A percentile compares a stretch with the other conserved stretches of the same genome.
Conservation (phyloP, 2,888 invertebrate species). For the Xylota segnis region DNA sequence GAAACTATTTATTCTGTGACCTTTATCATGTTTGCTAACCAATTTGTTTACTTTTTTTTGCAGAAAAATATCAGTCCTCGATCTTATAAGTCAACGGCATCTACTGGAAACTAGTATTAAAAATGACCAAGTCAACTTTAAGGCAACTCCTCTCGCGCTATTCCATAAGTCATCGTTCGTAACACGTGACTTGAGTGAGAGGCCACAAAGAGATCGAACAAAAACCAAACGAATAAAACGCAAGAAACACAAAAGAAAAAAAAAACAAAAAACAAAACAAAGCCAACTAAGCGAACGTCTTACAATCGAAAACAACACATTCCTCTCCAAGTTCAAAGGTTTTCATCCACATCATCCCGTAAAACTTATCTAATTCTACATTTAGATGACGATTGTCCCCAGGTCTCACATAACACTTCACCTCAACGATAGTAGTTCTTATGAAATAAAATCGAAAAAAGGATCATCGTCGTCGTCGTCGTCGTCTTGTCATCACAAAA, state of each 20-base stretch:
- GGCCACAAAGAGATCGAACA: slow-evolving; percentile 18
- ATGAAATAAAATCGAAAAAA: slow-evolving; percentile 37
- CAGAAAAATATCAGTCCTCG: slow-evolving; percentile 34
- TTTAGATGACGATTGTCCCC: slow-evolving; percentile 20
- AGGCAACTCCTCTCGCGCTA: slow-evolving; percentile 47
- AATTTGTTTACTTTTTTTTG: slow-evolving; percentile 28
- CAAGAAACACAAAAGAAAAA: slow-evolving; percentile 4
- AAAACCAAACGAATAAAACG: slow-evolving; percentile 21
- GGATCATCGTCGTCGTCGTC: slow-evolving; percentile 24
- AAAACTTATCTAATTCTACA: background rate
- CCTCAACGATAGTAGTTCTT: slow-evolving; percentile 28
- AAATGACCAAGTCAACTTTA: slow-evolving; percentile 58
- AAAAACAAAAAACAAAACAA: slow-evolving; percentile 8
- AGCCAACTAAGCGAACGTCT: background rate
- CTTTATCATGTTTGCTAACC: background rate
- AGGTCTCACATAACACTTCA: slow-evolving; percentile 1
- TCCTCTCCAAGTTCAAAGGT: slow-evolving; percentile 66
- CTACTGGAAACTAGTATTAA: slow-evolving; percentile 38
- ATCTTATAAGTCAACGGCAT: slow-evolving; percentile 15
- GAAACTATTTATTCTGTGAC: background rate
- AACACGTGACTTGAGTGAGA: slow-evolving; percentile 50
- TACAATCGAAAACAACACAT: slow-evolving; percentile 39
- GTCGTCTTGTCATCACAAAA: slow-evolving; percentile 23
- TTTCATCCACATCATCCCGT: slow-evolving; percentile 9
- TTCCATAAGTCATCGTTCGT: slow-evolving; percentile 59